Conservation (phyloP, 1,140 invertebrate genomes). For the Heliconius eleuchia region DNA sequence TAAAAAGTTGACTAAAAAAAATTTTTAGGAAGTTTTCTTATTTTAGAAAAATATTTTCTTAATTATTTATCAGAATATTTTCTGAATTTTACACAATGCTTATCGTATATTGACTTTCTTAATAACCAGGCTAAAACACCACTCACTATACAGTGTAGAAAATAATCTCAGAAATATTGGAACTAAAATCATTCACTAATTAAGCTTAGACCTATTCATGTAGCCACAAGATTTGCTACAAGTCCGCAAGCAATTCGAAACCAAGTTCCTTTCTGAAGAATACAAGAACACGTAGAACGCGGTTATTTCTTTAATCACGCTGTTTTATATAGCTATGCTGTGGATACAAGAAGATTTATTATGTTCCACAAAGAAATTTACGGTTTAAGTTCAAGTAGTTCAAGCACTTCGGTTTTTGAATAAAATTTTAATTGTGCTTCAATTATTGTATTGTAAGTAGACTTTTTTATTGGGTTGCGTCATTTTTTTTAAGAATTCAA, state of each 20-base stretch:
- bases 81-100: too few relatives aligned
- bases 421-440: neutral
- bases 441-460: neutral
- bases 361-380: neutral
- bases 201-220: conserved; percentile 29
- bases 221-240: conserved; percentile 22
- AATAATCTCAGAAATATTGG: neutral
- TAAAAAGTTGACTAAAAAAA: neutral
- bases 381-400: neutral
- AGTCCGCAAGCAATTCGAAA: conserved; percentile 26
- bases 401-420: neutral
- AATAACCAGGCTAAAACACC: too few relatives aligned
- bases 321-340: neutral
- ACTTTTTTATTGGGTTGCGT: neutral
- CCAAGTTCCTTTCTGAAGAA: neutral
- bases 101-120: too few relatives aligned
- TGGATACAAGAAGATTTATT: conserved; percentile 1
- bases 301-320: conserved; percentile 32
- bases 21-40: neutral
- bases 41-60: too few relatives aligned
- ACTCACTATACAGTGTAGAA: neutral
- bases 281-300: conserved; percentile 18
- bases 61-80: too few relatives aligned
- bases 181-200: conserved; percentile 11
- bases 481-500: neutral